Percentiles rank a stretch among this genome's conserved stretches.
Conservation (phyloP, 2,113 vertebrate genomes). For the Xiphorhynchus elegans region DNA sequence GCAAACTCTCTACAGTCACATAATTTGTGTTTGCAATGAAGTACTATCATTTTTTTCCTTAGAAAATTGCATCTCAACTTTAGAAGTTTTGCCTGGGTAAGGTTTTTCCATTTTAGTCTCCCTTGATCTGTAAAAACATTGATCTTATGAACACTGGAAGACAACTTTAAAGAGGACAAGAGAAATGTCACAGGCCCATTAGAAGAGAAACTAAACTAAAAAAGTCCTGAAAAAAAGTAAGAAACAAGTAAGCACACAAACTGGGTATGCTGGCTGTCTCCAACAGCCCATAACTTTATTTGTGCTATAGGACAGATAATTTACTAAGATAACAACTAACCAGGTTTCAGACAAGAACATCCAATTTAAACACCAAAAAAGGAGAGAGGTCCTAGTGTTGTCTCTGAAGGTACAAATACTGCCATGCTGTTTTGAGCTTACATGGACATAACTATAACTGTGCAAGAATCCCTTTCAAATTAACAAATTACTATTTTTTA, state of each 20-base stretch:
- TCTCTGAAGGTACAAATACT: background rate
- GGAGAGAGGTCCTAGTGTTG: background rate
- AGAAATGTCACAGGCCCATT: background rate
- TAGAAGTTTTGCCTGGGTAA: background rate
- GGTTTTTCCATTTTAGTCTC: background rate
- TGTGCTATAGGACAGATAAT: background rate
- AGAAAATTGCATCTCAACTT: background rate
- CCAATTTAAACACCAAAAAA: background rate
- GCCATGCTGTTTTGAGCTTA: background rate
- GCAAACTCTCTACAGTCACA: background rate
- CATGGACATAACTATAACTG: background rate
- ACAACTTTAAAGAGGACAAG: background rate
- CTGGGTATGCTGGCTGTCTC: background rate
- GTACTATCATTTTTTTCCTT: background rate
- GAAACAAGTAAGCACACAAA: background rate
- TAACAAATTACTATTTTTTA: background rate
- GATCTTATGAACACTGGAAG: background rate
- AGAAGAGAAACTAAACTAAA: background rate
- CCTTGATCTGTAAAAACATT: background rate
- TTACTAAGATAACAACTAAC: background rate
- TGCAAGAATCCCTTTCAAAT: background rate
- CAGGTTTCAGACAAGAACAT: background rate
- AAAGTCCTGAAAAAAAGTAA: background rate
- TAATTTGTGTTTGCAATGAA: background rate
- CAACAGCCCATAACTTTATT: background rate